Evolutionary conservation across 2,797 vertebrate genomes (phyloP).

Genomic region (Gallinago nigripennis): DNA sequence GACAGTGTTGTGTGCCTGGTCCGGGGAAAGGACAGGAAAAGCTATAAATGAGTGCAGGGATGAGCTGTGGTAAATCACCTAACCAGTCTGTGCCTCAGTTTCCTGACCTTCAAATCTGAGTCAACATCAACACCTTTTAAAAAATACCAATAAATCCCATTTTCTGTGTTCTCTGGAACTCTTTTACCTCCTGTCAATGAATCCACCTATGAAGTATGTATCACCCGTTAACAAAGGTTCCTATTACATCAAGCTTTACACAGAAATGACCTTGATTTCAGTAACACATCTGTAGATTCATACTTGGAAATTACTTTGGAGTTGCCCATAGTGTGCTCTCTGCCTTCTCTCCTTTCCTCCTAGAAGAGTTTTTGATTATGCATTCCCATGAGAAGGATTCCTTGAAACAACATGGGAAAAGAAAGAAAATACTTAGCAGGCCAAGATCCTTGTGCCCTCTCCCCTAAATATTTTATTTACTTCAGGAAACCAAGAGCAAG

Average conservation of each 20-base stretch:
- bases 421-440: background rate
- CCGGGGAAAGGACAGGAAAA: background rate
- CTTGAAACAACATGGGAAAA: background rate
- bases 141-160: background rate
- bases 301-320: background rate
- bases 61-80: background rate
- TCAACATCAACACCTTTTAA: background rate
- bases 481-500: background rate
- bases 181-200: background rate
- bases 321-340: background rate
- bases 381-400: background rate
- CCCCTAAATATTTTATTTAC: background rate
- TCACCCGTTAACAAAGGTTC: background rate
- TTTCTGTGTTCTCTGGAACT: background rate
- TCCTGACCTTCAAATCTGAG: background rate
- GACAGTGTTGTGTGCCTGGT: background rate
- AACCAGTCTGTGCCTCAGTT: background rate
- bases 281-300: background rate
- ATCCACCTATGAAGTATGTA: rapidly evolving
- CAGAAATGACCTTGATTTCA: background rate
- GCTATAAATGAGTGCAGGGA: background rate
- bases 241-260: background rate
- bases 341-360: background rate
- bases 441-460: background rate
- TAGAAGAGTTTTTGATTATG: background rate